phyloP scores from a whole-genome alignment of 1,140 invertebrate species.

The Kradibia gibbosae region DNA sequence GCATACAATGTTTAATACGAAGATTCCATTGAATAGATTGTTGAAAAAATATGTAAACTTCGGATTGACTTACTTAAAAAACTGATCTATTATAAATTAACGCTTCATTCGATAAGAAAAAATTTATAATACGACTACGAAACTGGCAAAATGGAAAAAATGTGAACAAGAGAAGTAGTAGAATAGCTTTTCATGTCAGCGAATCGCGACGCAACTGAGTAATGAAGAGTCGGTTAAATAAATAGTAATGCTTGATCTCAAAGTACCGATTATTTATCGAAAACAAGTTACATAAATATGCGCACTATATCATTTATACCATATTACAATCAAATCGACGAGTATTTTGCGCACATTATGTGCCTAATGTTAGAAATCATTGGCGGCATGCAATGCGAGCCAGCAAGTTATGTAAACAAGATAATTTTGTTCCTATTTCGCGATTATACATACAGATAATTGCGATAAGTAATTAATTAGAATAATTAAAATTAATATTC shows the following conservation, averaged over 20 bases:
- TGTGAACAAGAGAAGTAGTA: background rate
- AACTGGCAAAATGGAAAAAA: too few species aligned
- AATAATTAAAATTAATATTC: too few species aligned
- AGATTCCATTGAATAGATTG: too few species aligned
- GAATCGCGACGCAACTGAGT: background rate
- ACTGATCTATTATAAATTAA: too few species aligned
- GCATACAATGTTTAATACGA: too few species aligned
- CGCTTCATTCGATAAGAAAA: too few species aligned
- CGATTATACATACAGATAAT: background rate
- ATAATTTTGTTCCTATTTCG: background rate
- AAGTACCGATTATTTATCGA: slow-evolving; percentile 22
- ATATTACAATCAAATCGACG: slow-evolving; percentile 12
- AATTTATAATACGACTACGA: too few species aligned
- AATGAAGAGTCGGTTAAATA: background rate
- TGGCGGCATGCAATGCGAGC: background rate
- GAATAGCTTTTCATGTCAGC: background rate
- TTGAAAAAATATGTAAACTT: too few species aligned
- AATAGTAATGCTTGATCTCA: background rate
- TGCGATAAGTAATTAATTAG: too few species aligned
- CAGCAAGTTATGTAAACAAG: slow-evolving; percentile 36
- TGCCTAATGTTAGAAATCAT: slow-evolving; percentile 28
- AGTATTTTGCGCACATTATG: slow-evolving; percentile 1
- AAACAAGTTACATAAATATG: slow-evolving; percentile 44
- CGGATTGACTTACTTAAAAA: too few species aligned
- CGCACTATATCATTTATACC: background rate